Evolutionary conservation across 2,888 invertebrate species (phyloP).

Genomic region (Nycteola revayana): DNA sequence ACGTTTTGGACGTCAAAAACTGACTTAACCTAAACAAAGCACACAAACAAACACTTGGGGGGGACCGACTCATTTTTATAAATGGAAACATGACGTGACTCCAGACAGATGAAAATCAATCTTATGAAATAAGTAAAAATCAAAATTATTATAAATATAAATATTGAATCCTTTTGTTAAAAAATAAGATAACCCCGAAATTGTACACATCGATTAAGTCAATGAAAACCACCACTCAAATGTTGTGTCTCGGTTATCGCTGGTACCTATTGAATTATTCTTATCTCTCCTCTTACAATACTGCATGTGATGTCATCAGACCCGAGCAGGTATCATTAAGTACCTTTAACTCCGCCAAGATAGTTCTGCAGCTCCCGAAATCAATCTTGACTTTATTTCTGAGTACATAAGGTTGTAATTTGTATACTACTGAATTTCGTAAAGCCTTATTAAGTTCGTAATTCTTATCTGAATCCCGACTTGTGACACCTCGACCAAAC

Average conservation of each 20-base stretch:
- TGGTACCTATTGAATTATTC: conserved; percentile 57
- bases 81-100: too few relatives aligned
- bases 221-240: conserved; percentile 40
- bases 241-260: conserved; percentile 50
- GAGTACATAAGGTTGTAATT: conserved; percentile 21
- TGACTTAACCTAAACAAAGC: too few relatives aligned
- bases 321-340: conserved; percentile 62
- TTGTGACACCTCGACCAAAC: conserved; percentile 56
- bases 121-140: too few relatives aligned
- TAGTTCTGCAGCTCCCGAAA: conserved; percentile 6
- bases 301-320: conserved; percentile 60
- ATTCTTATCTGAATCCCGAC: conserved; percentile 57
- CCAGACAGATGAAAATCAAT: too few relatives aligned
- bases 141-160: too few relatives aligned
- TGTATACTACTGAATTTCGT: neutral
- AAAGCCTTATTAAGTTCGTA: conserved; percentile 21
- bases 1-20: too few relatives aligned
- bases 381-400: neutral
- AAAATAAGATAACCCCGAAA: conserved; percentile 13
- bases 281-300: conserved; percentile 62
- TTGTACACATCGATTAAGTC: conserved; percentile 29
- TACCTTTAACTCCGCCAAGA: conserved; percentile 46
- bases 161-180: neutral
- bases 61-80: too few relatives aligned
- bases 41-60: too few relatives aligned